phyloP scores from a whole-genome alignment of 37 sponge, comb jelly and placozoan species.

The Ianthella basta region DNA sequence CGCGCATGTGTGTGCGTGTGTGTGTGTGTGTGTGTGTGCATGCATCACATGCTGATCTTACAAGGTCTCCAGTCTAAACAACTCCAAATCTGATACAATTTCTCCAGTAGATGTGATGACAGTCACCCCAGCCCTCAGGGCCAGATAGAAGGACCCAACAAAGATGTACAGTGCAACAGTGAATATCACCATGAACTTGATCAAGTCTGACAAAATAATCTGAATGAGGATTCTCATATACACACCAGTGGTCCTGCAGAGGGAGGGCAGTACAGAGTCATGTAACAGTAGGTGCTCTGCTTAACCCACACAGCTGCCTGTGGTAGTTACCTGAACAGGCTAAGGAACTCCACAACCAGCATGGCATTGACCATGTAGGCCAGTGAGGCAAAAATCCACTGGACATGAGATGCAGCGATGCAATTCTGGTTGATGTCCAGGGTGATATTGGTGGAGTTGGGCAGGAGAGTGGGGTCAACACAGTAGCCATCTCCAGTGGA shows the following conservation, averaged over 20 bases:
- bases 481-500: constrained; percentile 29
- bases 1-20: not conserved
- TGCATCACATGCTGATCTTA: not conserved
- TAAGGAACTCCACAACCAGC: not conserved
- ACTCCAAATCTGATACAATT: not conserved
- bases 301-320: too few species aligned
- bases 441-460: not conserved
- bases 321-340: constrained; percentile 19
- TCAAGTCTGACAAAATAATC: constrained; percentile 1
- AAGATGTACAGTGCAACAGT: not conserved
- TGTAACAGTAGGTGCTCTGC: too few species aligned
- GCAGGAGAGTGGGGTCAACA: constrained; percentile 3
- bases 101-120: not conserved
- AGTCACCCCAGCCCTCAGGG: constrained; percentile 33
- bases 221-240: constrained; percentile 8
- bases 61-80: not conserved
- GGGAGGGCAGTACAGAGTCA: not conserved
- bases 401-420: constrained; percentile 2
- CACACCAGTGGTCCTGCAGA: not conserved
- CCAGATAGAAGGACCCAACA: constrained; percentile 27
- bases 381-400: constrained; percentile 28
- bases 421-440: constrained; percentile 22
- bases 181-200: constrained; percentile 1
- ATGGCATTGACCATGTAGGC: constrained; percentile 25
- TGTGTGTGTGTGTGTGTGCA: not conserved